Base-by-base conservation (phyloP, 2,113 vertebrate species). In the Tursiops truncatus region DNA sequence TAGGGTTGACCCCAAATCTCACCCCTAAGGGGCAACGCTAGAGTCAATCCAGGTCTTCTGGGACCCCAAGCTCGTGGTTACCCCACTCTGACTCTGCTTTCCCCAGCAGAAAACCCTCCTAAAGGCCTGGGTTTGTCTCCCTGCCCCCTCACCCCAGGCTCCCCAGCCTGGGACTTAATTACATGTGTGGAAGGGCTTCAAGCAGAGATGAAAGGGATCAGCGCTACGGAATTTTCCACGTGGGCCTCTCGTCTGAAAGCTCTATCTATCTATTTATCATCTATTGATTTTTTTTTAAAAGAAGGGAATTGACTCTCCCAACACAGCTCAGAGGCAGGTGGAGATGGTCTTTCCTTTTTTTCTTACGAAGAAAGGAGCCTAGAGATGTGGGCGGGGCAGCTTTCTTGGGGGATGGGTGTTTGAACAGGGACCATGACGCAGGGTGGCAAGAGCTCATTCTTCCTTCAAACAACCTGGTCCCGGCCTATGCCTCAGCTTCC, bases 151-250 rank as follows among this genome's bases (percentile, higher is more conserved):
- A 25, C 1, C 36, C 36, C 8, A 31, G 70, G 26, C 81, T 38
- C n/a, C 67, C 62, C n/a, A 56, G 68, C 31, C 26, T 23, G 33
- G 41, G 26, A 28, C 53, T 76, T 98, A 98, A 98, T 98, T 96
- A 98, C 98, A 80, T 73, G 56, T 70, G 62, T 81, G 73, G 93
- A 92, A 97, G 96, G 95, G 89, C 97, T 98, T 96, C 97, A 80
- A 81, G 96, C 92, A 58, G 92, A 98, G 98, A 98, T 98, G 98
- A 98, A 98, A 98, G 97, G 56, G 89, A 81, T 87, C 91, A 89
- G 36, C n/a, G 18, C 20, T 8, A 8, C 25, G 53, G n/a, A 17
- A 36, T 56, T 33, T 44, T 62, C 88, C 80, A 11, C 25, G 44
- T 3, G 62, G 76, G 15, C 81, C 31, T 80, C 58, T 70, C 36